Conservation (phyloP, 2,888 invertebrate genomes). For the Athripsodes cinereus region DNA sequence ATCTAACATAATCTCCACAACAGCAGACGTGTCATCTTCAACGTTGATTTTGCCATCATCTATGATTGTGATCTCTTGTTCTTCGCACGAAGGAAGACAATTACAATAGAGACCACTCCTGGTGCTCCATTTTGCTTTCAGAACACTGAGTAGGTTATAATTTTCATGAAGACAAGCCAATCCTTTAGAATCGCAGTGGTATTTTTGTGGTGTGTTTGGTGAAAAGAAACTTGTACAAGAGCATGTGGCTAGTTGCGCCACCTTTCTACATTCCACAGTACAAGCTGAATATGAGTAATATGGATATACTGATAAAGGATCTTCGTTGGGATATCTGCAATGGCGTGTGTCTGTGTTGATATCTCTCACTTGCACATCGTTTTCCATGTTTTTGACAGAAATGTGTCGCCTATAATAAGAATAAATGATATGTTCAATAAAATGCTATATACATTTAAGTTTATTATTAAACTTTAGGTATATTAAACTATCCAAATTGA, state of each 20-base stretch:
- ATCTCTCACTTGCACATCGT: slow-evolving; percentile 58
- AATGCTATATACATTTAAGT: too few species aligned
- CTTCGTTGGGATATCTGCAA: slow-evolving; percentile 68
- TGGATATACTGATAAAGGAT: slow-evolving; percentile 50
- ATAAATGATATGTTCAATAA: too few species aligned
- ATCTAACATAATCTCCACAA: slow-evolving; percentile 56
- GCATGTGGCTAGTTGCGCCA: slow-evolving; percentile 58
- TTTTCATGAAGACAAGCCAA: slow-evolving; percentile 57
- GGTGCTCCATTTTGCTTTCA: slow-evolving; percentile 48
- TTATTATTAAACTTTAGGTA: too few species aligned
- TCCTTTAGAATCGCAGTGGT: slow-evolving; percentile 26
- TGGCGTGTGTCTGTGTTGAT: slow-evolving; percentile 62
- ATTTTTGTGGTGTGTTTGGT: slow-evolving; percentile 50
- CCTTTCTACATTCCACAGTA: slow-evolving; percentile 65
- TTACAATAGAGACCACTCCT: slow-evolving; percentile 61
- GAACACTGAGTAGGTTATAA: slow-evolving; percentile 57
- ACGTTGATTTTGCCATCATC: slow-evolving; percentile 46
- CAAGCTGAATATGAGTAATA: slow-evolving; percentile 69
- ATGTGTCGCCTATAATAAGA: slow-evolving; percentile 45
- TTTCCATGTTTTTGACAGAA: slow-evolving; percentile 58
- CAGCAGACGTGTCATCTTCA: slow-evolving; percentile 35
- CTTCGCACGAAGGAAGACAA: slow-evolving; percentile 68
- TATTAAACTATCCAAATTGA: too few species aligned
- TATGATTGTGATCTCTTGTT: slow-evolving; percentile 61
- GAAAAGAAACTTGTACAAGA: slow-evolving; percentile 67